Evolutionary conservation across 2,888 invertebrate genomes (phyloP).

Genomic region (Notocelia uddmanniana): DNA sequence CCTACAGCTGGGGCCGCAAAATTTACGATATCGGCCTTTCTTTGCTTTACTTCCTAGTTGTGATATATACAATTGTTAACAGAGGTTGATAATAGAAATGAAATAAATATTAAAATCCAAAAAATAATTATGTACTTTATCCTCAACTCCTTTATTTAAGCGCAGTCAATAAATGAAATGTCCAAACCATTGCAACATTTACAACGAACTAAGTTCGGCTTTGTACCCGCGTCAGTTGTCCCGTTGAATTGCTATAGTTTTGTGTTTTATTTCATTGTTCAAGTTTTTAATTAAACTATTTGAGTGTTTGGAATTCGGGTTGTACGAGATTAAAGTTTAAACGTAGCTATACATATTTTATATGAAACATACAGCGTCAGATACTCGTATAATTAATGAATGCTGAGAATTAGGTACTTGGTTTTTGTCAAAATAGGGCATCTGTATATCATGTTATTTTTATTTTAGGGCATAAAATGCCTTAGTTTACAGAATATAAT

Average conservation of each 20-base stretch:
- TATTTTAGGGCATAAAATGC: too few relatives aligned
- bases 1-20: too few relatives aligned
- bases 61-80: too few relatives aligned
- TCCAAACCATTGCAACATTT: constrained; percentile 27
- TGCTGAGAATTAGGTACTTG: too few relatives aligned
- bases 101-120: too few relatives aligned
- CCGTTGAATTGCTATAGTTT: constrained; percentile 17
- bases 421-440: too few relatives aligned
- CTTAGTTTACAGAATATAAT: too few relatives aligned
- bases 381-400: too few relatives aligned
- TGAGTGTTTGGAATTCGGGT: not conserved
- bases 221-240: constrained; percentile 10
- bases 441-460: too few relatives aligned
- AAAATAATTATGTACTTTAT: not conserved
- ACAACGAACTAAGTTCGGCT: constrained; percentile 11
- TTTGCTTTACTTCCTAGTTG: too few relatives aligned
- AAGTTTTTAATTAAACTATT: constrained; percentile 33
- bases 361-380: not conserved
- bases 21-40: too few relatives aligned
- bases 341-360: not conserved
- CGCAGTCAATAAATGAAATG: constrained; percentile 19
- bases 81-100: too few relatives aligned
- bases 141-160: not conserved
- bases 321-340: constrained; percentile 2
- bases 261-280: constrained; percentile 32